Conservation (phyloP, 2,113 vertebrate genomes). For the Podilymbus podiceps region DNA sequence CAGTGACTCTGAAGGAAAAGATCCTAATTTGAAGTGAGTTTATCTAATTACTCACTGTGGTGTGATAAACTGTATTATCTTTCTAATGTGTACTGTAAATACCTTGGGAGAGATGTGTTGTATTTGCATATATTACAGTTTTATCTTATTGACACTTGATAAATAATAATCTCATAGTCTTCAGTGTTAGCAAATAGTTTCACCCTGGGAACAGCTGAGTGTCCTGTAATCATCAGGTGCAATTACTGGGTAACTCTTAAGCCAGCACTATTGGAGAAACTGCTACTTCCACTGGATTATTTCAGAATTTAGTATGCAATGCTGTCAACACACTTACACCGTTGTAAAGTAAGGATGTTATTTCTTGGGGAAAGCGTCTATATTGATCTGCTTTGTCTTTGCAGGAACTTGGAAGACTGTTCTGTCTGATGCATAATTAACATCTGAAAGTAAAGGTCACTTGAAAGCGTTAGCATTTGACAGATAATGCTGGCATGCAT, state of each 20-base stretch:
- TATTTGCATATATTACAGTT: neutral
- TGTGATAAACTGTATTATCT: neutral
- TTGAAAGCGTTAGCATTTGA: neutral
- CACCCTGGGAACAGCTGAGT: neutral
- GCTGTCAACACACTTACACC: neutral
- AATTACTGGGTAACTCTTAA: neutral
- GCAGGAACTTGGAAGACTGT: neutral
- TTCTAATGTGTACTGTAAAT: neutral
- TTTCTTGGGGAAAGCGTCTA: neutral
- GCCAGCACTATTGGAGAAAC: neutral
- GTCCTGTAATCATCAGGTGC: neutral
- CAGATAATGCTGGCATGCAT: neutral
- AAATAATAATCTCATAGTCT: constrained; percentile 22
- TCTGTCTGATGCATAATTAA: neutral
- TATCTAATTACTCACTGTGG: neutral
- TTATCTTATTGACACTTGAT: constrained; percentile 6
- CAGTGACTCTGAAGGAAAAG: neutral
- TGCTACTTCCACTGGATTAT: constrained; percentile 10
- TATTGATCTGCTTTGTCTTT: neutral
- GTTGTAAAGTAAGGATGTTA: neutral
- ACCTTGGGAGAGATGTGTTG: neutral
- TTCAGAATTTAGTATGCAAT: neutral
- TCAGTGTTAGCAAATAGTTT: neutral
- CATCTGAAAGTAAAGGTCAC: neutral
- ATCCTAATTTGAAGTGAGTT: neutral